Evolutionary conservation across 1,140 invertebrate species (phyloP), one percentile per base, ranked within the genome.

Genomic region (Manduca sexta): DNA sequence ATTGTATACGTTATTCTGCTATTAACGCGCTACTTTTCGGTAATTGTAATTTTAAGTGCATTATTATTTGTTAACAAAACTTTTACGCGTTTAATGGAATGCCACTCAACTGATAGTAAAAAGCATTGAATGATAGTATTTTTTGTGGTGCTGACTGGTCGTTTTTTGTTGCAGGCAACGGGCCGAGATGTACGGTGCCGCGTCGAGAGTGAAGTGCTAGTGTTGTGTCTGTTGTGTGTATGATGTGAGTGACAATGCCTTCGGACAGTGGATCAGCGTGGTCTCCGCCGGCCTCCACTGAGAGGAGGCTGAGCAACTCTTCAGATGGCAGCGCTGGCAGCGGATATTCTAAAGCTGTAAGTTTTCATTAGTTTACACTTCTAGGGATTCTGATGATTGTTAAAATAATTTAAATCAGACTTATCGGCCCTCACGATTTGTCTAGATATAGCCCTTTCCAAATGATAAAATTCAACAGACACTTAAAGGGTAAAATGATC

Each of bases 311-410:
- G 43, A 87, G 85, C 73, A 87, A 86, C 66, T 87, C 85, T 11
- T 86, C 83, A 29, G 85, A 87, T 74, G 84, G 85, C 52, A 86
- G 84, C 67, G 84, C 80, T 39, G 73, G 85, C 56, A 86, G 84
- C 63, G 83, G 84, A 21, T 85, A 87, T 49, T 85, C 83, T 48
- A 86, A 86, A 71, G 73, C 85, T 65, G 85, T 87, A 67, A 86
- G 84, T 44, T 1, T 40, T 37, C n/a, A n/a, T n/a, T n/a, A n/a
- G n/a, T n/a, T n/a, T n/a, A n/a, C n/a, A n/a, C n/a, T n/a, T n/a
- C n/a, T n/a, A n/a, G n/a, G n/a, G n/a, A n/a, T n/a, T n/a, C n/a
- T n/a, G n/a, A n/a, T n/a, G n/a, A n/a, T n/a, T n/a, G n/a, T n/a
- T n/a, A n/a, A n/a, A n/a, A n/a, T n/a, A n/a, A n/a, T n/a, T n/a